phyloP scores from a whole-genome alignment of 2,888 invertebrate genomes.

The Dione vanillae region DNA sequence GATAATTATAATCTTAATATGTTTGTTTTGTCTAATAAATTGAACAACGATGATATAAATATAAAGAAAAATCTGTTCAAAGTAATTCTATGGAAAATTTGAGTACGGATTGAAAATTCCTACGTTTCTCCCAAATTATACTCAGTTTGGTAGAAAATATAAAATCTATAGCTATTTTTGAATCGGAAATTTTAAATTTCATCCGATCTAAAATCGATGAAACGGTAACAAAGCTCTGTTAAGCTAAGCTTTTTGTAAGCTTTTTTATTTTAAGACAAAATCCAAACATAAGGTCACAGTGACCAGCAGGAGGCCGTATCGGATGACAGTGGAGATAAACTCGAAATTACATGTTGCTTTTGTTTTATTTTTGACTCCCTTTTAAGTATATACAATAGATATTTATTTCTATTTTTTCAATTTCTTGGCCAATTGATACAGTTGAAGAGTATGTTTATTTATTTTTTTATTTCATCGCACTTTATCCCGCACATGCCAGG shows the following conservation, averaged over 20 bases:
- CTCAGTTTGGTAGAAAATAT: not conserved
- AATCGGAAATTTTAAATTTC: conserved; percentile 9
- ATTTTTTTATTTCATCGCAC: too few species aligned
- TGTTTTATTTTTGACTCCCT: not conserved
- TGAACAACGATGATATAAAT: too few species aligned
- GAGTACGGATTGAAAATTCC: too few species aligned
- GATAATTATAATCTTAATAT: too few species aligned
- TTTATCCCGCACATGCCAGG: too few species aligned
- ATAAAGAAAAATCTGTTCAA: too few species aligned
- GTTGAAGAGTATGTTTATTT: not conserved
- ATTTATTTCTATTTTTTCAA: too few species aligned
- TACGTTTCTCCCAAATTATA: not conserved
- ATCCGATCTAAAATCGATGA: conserved; percentile 13
- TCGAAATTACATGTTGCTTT: conserved; percentile 20
- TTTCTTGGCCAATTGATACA: not conserved
- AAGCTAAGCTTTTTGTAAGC: too few species aligned
- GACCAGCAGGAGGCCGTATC: conserved; percentile 33
- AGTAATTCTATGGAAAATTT: too few species aligned
- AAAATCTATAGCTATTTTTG: not conserved
- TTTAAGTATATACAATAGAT: too few species aligned
- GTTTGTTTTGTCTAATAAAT: too few species aligned
- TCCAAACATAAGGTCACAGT: conserved; percentile 34
- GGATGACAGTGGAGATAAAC: conserved; percentile 28
- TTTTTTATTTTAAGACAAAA: conserved; percentile 28
- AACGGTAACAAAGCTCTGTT: conserved; percentile 9